Percentiles rank a stretch among this genome's conserved stretches.
Conservation (phyloP, 2,888 invertebrate genomes). For the Caenorhabditis angaria region DNA sequence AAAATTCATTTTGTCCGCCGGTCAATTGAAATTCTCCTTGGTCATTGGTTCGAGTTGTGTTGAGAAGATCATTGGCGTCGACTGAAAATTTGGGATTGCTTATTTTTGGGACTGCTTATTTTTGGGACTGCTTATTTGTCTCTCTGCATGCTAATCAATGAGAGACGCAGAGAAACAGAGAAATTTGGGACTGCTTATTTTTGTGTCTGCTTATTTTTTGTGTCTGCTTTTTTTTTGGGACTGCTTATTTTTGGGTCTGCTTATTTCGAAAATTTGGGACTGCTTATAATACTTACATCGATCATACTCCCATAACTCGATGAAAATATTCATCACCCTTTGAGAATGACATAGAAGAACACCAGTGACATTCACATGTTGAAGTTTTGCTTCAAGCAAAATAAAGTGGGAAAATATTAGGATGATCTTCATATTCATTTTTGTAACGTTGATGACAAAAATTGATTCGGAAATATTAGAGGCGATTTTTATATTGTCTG, state of each 20-base stretch:
- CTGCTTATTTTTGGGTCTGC: too few species aligned
- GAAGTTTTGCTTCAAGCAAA: neutral
- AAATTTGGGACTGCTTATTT: too few species aligned
- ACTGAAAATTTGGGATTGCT: neutral
- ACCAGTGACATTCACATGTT: neutral
- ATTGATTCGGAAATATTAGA: too few species aligned
- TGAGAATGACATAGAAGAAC: neutral
- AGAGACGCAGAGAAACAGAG: too few species aligned
- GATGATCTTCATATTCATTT: neutral
- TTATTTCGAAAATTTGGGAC: too few species aligned
- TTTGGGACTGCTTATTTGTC: too few species aligned
- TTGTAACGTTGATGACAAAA: conserved; percentile 2
- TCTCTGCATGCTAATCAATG: too few species aligned
- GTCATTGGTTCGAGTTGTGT: neutral
- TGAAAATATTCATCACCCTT: neutral
- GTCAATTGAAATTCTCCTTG: neutral
- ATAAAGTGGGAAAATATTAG: neutral
- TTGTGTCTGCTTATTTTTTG: too few species aligned
- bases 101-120: too few species aligned
- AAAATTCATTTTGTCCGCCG: neutral
- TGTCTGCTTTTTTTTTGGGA: too few species aligned
- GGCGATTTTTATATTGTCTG: too few species aligned
- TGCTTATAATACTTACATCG: neutral
- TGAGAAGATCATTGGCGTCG: neutral
- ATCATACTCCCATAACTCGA: neutral